Conservation (phyloP, 2,113 vertebrate genomes). For the Empidonax traillii region DNA sequence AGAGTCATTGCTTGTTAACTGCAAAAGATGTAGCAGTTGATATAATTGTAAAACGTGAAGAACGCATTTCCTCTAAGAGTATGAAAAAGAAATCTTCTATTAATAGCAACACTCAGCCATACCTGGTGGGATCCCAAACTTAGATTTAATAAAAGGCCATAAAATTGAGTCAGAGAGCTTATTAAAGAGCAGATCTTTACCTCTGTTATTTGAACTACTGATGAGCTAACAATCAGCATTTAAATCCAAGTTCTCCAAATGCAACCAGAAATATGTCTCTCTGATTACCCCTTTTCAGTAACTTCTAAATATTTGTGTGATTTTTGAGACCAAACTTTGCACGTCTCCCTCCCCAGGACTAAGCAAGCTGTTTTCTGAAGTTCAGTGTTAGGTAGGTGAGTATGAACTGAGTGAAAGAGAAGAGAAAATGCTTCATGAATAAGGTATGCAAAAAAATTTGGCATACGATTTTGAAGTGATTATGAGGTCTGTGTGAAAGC, state of each 20-base stretch:
- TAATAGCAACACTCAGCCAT: conserved; percentile 27
- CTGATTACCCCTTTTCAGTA: not conserved
- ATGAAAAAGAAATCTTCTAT: conserved; percentile 25
- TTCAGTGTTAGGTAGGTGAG: not conserved
- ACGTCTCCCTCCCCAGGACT: not conserved
- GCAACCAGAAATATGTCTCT: not conserved
- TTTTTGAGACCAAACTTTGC: not conserved
- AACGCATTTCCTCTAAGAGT: conserved; percentile 7
- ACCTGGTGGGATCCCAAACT: conserved; percentile 3
- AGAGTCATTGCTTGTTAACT: not conserved
- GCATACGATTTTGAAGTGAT: conserved; percentile 34
- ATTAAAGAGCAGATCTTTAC: conserved; percentile 27
- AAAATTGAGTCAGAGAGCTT: conserved; percentile 20
- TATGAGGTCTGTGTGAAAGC: conserved; percentile 63
- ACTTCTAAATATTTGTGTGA: not conserved
- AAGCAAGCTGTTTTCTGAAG: not conserved
- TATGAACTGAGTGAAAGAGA: not conserved
- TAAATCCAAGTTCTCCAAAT: not conserved
- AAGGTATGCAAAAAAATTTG: conserved; percentile 30
- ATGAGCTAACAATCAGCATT: not conserved
- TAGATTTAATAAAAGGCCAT: conserved; percentile 32
- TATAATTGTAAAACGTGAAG: conserved; percentile 40
- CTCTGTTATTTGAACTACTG: conserved; percentile 35
- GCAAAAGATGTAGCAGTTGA: conserved; percentile 1
- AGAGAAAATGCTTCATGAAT: not conserved